A percentile compares a stretch with the other conserved stretches of the same genome.
Evolutionary conservation across 2,797 vertebrate genomes (phyloP).

Genomic region (Oreonectes daqikongensis): DNA sequence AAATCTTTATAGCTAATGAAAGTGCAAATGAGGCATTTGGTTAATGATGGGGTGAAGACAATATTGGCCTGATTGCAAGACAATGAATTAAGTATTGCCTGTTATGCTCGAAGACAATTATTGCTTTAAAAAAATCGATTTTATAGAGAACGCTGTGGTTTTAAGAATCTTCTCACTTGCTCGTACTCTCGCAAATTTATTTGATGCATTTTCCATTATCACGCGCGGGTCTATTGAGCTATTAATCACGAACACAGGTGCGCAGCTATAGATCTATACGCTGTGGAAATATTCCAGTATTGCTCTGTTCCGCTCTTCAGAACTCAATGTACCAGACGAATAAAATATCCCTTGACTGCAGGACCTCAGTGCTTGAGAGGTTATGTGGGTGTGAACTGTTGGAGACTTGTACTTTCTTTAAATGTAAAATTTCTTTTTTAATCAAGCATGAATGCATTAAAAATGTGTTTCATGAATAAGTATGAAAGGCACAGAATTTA

Average conservation of each 20-base stretch:
- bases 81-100: constrained; percentile 41
- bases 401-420: constrained; percentile 29
- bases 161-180: constrained; percentile 1
- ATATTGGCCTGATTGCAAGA: constrained; percentile 44
- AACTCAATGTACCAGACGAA: constrained; percentile 62
- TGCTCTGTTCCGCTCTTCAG: constrained; percentile 59
- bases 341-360: constrained; percentile 53
- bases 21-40: constrained; percentile 50
- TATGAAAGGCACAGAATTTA: constrained; percentile 3
- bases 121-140: constrained; percentile 45
- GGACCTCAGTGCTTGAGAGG: constrained; percentile 47
- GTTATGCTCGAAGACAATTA: constrained; percentile 34
- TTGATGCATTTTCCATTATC: constrained; percentile 13
- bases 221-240: constrained; percentile 50
- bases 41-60: constrained; percentile 47
- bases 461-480: constrained; percentile 13
- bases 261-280: constrained; percentile 52
- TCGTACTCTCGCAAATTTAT: constrained; percentile 19
- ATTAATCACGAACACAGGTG: constrained; percentile 51
- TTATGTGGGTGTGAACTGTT: constrained; percentile 42
- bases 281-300: constrained; percentile 55
- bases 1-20: constrained; percentile 51
- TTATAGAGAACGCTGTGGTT: constrained; percentile 29
- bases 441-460: neutral
- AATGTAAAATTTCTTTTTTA: no score